Base-by-base conservation (phyloP, 2,113 vertebrate species). In the Cinclus mexicanus region DNA sequence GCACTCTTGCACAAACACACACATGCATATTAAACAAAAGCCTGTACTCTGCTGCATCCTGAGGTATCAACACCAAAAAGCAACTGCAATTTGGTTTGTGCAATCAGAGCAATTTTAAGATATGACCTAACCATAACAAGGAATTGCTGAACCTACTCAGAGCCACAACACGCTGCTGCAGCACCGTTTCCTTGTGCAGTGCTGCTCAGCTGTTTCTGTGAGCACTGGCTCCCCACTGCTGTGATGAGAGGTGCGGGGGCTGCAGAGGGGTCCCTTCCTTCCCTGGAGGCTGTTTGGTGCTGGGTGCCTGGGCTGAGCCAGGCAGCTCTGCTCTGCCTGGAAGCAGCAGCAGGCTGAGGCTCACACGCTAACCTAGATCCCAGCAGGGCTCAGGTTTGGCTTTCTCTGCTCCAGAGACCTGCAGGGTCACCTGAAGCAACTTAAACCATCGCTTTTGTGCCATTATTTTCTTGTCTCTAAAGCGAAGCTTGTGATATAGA, bases 381-480 rank as follows among this genome's bases (percentile, higher is more conserved):
- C 94, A 52, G 68, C 85, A 81, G 64, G 82, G 44, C 29, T 76
- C 1, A 6, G 80, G 20, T 82, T 92, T 87, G 72, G 11, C 93
- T 95, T 78, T 56, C 80, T 49, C 60, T 68, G 3, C 33, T 53
- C 42, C 79, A 26, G 5, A 39, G 68, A 83, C 85, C 85, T 63
- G 24, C 89, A 67, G 61, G 29, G 42, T 59, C 42, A 93, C 94
- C 87, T 41, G 39, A 41, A 81, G 93, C 89, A 95, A 92, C 68
- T 64, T 39, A 60, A 86, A 55, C 77, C 56, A 16, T 11, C 12
- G 64, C 42, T 53, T 95, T 94, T 70, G 87, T 93, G 69, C 81
- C 55, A n/a, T 39, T 46, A 46, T 83, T 53, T 94, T 57, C 75
- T 69, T 9, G 22, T 59, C 76, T 87, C 44, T 61, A 9, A 65